Conservation (phyloP, 2,113 vertebrate species). For the Rousettus leschenaultii region DNA sequence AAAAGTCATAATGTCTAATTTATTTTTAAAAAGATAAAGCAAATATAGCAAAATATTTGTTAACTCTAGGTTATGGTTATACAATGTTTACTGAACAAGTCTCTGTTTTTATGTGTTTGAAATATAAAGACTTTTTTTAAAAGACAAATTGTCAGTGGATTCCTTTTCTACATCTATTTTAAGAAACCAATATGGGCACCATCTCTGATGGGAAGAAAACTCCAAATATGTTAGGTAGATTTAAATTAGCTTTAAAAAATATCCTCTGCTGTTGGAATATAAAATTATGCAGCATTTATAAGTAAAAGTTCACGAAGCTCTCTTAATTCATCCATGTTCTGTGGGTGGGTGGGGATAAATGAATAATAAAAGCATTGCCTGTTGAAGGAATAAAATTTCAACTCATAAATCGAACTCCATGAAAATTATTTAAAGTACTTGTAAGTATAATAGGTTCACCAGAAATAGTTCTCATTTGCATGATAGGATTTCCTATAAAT, state of each 20-base stretch:
- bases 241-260: conserved; percentile 57
- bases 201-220: conserved; percentile 50
- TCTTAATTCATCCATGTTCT: conserved; percentile 66
- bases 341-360: conserved; percentile 70
- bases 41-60: conserved; percentile 30
- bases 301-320: conserved; percentile 65
- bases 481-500: conserved; percentile 57
- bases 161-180: conserved; percentile 49
- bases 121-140: neutral
- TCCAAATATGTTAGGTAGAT: conserved; percentile 55
- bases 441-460: conserved; percentile 56
- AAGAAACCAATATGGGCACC: neutral
- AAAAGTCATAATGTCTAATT: conserved; percentile 20
- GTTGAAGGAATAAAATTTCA: conserved; percentile 66
- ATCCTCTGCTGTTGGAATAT: conserved; percentile 50
- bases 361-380: conserved; percentile 69
- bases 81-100: neutral
- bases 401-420: conserved; percentile 63
- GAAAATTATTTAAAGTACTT: conserved; percentile 72
- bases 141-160: conserved; percentile 23
- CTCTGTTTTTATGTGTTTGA: neutral
- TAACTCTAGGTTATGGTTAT: neutral
- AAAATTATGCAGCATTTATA: conserved; percentile 66
- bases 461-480: conserved; percentile 75
- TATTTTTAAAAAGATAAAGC: conserved; percentile 30